Evolutionary conservation across 2,113 vertebrate genomes (phyloP).

Genomic region (Pogona vitticeps): DNA sequence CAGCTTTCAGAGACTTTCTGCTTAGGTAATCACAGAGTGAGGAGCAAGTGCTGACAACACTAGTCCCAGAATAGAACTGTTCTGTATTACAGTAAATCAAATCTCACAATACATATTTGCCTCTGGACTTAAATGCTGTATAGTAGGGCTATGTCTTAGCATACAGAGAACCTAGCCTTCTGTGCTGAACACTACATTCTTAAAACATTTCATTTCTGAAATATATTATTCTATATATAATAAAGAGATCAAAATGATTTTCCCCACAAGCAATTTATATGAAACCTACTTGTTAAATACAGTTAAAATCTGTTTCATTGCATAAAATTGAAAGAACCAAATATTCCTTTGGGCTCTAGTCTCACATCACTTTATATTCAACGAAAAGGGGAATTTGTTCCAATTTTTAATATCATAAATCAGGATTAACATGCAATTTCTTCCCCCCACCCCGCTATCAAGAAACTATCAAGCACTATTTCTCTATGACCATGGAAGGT

Average conservation of each 20-base stretch:
- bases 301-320: constrained; percentile 44
- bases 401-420: constrained; percentile 29
- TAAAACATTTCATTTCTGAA: constrained; percentile 46
- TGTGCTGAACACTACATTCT: constrained; percentile 41
- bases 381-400: constrained; percentile 37
- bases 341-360: constrained; percentile 12
- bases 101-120: not conserved
- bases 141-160: constrained; percentile 26
- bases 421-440: constrained; percentile 1
- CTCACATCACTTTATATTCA: constrained; percentile 23
- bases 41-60: not conserved
- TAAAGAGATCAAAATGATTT: constrained; percentile 42
- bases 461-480: not conserved
- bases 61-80: constrained; percentile 21
- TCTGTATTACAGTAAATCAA: constrained; percentile 17
- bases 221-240: constrained; percentile 45
- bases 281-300: constrained; percentile 47
- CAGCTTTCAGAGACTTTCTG: not conserved
- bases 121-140: constrained; percentile 21
- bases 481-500: not conserved
- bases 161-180: constrained; percentile 38
- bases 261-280: constrained; percentile 52
- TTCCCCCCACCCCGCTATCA: not conserved
- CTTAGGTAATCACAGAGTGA: constrained; percentile 5
- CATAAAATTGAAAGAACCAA: constrained; percentile 44